Conservation (phyloP, 2,797 vertebrate species). For the Garrulus glandarius region DNA sequence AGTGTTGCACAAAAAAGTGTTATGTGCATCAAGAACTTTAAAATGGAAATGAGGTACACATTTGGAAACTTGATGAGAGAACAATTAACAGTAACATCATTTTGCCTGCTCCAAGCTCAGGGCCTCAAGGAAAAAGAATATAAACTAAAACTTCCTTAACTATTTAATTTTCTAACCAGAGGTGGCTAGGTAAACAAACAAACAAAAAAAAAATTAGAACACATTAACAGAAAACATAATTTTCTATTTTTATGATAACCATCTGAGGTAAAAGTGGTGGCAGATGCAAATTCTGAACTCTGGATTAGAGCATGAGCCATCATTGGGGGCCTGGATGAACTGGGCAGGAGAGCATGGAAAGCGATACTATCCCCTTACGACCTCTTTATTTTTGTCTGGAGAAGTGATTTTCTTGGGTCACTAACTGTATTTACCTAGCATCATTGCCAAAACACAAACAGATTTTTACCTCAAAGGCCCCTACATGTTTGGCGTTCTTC, state of each 20-base stretch:
- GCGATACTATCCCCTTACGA: neutral
- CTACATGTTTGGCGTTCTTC: no score
- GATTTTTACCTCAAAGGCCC: neutral
- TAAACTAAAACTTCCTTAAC: neutral
- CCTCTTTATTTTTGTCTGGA: neutral
- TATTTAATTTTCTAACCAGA: neutral
- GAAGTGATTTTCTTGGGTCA: neutral
- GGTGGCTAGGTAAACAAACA: neutral
- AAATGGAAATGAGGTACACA: neutral
- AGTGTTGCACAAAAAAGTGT: neutral
- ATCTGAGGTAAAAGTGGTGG: neutral
- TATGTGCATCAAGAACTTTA: neutral
- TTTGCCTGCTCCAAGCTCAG: neutral
- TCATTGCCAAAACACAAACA: neutral
- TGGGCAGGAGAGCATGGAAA: neutral
- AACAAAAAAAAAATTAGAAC: neutral
- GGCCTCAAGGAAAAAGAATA: neutral
- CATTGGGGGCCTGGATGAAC: rapidly evolving
- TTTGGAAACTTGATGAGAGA: neutral
- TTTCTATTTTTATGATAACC: neutral
- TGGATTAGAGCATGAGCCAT: neutral
- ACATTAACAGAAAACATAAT: neutral
- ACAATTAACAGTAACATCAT: neutral
- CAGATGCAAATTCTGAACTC: neutral
- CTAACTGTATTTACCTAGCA: neutral